These are phyloP conservation scores for Listrodromus nycthemerus DNA, from an alignment of 2,888 invertebrate genomes.

Conservation along the genomic window DNA sequence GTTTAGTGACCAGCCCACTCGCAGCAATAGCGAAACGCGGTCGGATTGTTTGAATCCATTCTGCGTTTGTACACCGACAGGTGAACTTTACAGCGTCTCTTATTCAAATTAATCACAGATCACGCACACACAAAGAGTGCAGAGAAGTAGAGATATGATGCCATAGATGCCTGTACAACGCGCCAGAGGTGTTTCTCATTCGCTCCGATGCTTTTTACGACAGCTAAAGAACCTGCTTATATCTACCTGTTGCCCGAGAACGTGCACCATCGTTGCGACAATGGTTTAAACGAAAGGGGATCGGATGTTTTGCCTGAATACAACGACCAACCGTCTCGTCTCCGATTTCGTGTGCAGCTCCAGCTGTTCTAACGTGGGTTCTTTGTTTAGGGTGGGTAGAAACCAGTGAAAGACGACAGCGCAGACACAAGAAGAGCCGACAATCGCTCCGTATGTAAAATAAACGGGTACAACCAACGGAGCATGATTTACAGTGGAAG, in stretches of 20 bases:
- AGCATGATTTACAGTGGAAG: constrained; percentile 18
- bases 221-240: neutral
- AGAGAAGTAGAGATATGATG: constrained; percentile 3
- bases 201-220: neutral
- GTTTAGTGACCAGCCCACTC: too few relatives aligned
- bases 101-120: neutral
- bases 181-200: constrained; percentile 5
- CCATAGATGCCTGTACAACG: neutral
- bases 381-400: constrained; percentile 13
- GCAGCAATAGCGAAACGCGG: too few relatives aligned
- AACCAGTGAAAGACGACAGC: constrained; percentile 12
- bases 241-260: neutral
- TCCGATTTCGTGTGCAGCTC: constrained; percentile 10
- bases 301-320: neutral
- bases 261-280: neutral
- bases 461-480: neutral
- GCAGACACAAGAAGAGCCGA: neutral
- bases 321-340: neutral
- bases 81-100: too few relatives aligned
- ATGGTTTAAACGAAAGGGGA: neutral
- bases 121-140: neutral
- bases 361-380: constrained; percentile 3
- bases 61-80: too few relatives aligned
- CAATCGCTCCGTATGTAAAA: neutral
- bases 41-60: neutral